phyloP scores from a whole-genome alignment of 1,140 invertebrate genomes.

The Microplitis mediator region DNA sequence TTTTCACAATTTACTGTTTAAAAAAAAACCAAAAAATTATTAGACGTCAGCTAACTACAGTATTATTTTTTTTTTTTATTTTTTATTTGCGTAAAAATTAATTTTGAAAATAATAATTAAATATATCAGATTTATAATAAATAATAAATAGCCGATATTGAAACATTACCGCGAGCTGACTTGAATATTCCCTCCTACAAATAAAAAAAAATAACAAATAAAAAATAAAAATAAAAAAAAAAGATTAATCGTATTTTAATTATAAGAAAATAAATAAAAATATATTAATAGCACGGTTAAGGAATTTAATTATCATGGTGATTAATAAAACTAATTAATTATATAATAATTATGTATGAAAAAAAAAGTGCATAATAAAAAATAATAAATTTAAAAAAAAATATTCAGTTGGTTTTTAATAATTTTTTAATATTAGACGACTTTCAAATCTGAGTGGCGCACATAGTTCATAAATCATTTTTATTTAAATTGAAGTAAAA shows the following conservation, averaged over 20 bases:
- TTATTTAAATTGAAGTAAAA: no score
- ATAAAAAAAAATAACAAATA: slow-evolving; percentile 15
- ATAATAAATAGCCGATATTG: slow-evolving; percentile 48
- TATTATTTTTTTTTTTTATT: no score
- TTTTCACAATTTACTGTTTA: no score
- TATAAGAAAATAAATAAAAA: not conserved
- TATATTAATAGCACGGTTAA: slow-evolving; percentile 48
- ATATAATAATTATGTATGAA: slow-evolving; percentile 1
- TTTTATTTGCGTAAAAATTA: no score
- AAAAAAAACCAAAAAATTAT: no score
- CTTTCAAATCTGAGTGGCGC: no score
- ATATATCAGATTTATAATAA: slow-evolving; percentile 27
- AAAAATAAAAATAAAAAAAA: no score
- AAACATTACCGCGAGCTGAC: slow-evolving; percentile 51
- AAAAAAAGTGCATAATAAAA: not conserved
- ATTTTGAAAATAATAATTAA: not conserved
- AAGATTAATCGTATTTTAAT: slow-evolving; percentile 21
- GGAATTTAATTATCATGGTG: slow-evolving; percentile 38
- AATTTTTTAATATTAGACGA: no score
- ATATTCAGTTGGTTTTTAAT: no score
- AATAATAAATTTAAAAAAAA: not conserved
- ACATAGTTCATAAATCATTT: no score
- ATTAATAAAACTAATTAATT: slow-evolving; percentile 41
- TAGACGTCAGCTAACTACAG: no score
- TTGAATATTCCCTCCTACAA: slow-evolving; percentile 59